A percentile compares a stretch with the other conserved stretches of the same genome.
These are phyloP conservation scores for Leucoma salicis DNA, from an alignment of 2,888 invertebrate genomes.

Conservation along the genomic window DNA sequence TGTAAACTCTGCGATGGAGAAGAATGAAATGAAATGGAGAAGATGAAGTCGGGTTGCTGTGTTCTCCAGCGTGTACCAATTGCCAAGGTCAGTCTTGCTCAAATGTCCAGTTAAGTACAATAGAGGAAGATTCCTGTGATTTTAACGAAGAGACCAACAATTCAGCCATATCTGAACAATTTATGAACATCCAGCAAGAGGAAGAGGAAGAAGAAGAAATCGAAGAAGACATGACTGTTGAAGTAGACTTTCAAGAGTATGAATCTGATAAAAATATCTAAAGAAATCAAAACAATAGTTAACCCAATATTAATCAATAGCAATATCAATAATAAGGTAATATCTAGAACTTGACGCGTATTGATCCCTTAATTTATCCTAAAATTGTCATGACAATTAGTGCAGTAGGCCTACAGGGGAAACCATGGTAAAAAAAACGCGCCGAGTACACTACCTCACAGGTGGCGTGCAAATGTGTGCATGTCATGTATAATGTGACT, in stretches of 20 bases:
- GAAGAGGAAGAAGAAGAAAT: constrained; percentile 11
- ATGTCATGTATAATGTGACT: too few species aligned
- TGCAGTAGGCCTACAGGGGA: too few species aligned
- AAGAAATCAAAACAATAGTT: constrained; percentile 8
- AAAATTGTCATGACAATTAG: too few species aligned
- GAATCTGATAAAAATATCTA: constrained; percentile 10
- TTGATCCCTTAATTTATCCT: too few species aligned
- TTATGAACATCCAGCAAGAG: constrained; percentile 11
- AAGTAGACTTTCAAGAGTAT: constrained; percentile 13
- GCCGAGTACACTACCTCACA: too few species aligned
- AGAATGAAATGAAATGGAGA: too few species aligned
- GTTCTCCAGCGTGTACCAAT: too few species aligned
- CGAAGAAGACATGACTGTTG: constrained; percentile 9
- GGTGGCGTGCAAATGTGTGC: too few species aligned
- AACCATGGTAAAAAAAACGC: too few species aligned
- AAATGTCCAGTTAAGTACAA: constrained; percentile 1
- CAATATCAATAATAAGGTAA: constrained; percentile 11
- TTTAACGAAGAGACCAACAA: constrained; percentile 3
- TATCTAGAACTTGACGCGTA: too few species aligned
- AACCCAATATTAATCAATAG: constrained; percentile 10
- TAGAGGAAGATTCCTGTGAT: constrained; percentile 9
- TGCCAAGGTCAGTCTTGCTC: constrained; percentile 5
- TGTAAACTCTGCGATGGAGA: too few species aligned
- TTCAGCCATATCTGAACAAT: constrained; percentile 4
- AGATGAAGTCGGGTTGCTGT: too few species aligned